phyloP scores from a whole-genome alignment of 2,888 invertebrate species.

The Seira musarum region DNA sequence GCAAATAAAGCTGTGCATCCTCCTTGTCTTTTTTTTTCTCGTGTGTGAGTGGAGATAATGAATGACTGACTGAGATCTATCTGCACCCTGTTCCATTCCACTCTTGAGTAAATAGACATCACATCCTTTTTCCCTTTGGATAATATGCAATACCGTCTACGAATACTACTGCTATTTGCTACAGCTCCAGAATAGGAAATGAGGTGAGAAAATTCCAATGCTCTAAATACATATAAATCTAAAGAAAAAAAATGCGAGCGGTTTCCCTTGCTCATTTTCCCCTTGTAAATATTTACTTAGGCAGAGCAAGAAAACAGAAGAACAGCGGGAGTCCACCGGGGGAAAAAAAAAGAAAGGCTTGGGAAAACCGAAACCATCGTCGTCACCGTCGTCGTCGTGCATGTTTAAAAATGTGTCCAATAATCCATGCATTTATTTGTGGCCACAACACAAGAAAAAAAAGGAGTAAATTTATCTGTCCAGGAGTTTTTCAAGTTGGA shows the following conservation, averaged over 20 bases:
- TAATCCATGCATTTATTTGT: constrained; percentile 45
- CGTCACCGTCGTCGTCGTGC: too few species aligned
- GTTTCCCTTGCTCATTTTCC: constrained; percentile 43
- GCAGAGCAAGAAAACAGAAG: constrained; percentile 47
- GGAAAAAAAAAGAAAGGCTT: constrained; percentile 51
- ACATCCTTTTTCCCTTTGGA: constrained; percentile 31
- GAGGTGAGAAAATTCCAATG: constrained; percentile 57
- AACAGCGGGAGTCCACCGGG: constrained; percentile 52
- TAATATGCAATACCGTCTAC: too few species aligned
- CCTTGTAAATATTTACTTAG: constrained; percentile 56
- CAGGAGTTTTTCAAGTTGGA: too few species aligned
- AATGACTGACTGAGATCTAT: constrained; percentile 48
- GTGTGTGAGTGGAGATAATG: constrained; percentile 30
- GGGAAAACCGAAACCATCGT: too few species aligned
- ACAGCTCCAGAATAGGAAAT: constrained; percentile 54
- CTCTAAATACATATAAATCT: constrained; percentile 57
- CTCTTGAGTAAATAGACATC: constrained; percentile 43
- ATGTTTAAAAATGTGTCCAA: constrained; percentile 55
- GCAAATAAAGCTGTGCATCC: constrained; percentile 53
- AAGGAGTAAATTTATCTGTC: constrained; percentile 47
- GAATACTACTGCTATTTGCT: too few species aligned
- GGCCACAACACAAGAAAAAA: constrained; percentile 44
- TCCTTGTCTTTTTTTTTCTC: constrained; percentile 35
- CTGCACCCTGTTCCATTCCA: constrained; percentile 49
- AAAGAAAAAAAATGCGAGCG: constrained; percentile 27